Conservation (phyloP, 2,888 invertebrate species). For the Orgyia antiqua region DNA sequence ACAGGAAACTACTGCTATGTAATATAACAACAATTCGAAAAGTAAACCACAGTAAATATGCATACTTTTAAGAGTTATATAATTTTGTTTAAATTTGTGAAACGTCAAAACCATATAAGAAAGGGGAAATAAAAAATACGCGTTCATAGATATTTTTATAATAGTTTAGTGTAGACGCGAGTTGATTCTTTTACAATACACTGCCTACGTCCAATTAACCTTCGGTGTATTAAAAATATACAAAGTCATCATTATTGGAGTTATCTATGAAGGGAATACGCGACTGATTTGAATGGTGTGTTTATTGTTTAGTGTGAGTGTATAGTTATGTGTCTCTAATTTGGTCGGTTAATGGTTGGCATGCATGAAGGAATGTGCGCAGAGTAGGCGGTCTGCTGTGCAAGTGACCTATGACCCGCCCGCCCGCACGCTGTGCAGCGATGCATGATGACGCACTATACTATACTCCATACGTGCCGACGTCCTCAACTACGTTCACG, state of each 20-base stretch:
- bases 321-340: conserved; percentile 5
- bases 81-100: too few relatives aligned
- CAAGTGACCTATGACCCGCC: conserved; percentile 59
- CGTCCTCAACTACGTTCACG: conserved; percentile 7
- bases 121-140: too few relatives aligned
- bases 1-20: too few relatives aligned
- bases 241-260: conserved; percentile 63
- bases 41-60: too few relatives aligned
- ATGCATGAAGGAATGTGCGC: conserved; percentile 43
- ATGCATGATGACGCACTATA: conserved; percentile 47
- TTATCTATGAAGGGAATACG: conserved; percentile 39
- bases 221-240: conserved; percentile 65
- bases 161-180: conserved; percentile 35
- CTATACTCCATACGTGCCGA: conserved; percentile 12
- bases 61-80: too few relatives aligned
- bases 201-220: conserved; percentile 72
- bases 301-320: background rate
- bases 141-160: background rate
- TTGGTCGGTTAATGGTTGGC: conserved; percentile 19
- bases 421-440: conserved; percentile 28
- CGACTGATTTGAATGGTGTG: conserved; percentile 24
- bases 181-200: conserved; percentile 66
- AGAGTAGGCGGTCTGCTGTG: conserved; percentile 56
- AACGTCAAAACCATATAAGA: too few relatives aligned
- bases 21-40: too few relatives aligned